Base-by-base conservation (phyloP, 2,797 vertebrate species). In the Eulemur rubriventer region DNA sequence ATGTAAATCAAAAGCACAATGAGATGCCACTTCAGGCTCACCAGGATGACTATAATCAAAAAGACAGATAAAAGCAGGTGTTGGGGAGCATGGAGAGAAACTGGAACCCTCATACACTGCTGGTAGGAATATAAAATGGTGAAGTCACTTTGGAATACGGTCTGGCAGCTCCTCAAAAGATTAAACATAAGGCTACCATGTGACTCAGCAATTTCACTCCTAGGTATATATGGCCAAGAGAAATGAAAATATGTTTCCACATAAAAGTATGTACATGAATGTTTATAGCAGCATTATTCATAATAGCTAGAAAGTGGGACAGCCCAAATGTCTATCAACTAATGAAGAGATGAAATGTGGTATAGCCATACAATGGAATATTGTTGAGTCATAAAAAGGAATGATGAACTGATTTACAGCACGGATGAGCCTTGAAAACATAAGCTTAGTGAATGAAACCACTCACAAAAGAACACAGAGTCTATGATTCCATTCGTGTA, bases 71-170 rank as follows among this genome's bases (percentile, higher is more conserved):
- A 20, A 17, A 50, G 41, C 12, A 57, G 79, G 41, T 4, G 18
- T 16, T 63, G 72, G 9, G 2, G 6, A 94, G 2, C 28, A 43
- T n/a, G 4, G 11, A 0, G n/a, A 84, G 61, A 90, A 80, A 83
- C 0, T 17, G 13, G 43, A 63, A 57, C 2, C 52, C 28, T 70
- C 11, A 6, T 0, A 22, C 0, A 1, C 4, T 35, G 18, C 35
- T 43, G 7, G 14, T 16, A 59, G 55, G 18, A 91, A 83, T n/a
- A 9, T 63, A 72, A 82, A 75, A 55, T 4, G 18, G 30, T 16
- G 24, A 0, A 14, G 46, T 9, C 59, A 43, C 28, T 50, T 24
- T 50, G 52, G 28, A 92, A 96, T 87, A 72, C 41, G 72, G 46
- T 52, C 38, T 73, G 89, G 41, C 35, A 78, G 38, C 24, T 87